These are phyloP conservation scores for Onthophagus sagittarius DNA, from an alignment of 2,888 invertebrate genomes.

Conservation along the genomic window DNA sequence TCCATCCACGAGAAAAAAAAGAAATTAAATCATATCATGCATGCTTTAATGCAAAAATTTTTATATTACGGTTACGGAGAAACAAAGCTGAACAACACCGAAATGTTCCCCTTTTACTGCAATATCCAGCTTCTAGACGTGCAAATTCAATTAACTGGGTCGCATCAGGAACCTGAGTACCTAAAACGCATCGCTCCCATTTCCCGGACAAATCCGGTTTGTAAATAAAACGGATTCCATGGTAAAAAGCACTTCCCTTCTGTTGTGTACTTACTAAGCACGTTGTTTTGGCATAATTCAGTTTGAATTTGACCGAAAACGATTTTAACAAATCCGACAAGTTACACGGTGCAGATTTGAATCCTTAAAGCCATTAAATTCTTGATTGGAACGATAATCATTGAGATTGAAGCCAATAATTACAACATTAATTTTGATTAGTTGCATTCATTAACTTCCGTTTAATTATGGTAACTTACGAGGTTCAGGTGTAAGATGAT, in stretches of 20 bases:
- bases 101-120: no score
- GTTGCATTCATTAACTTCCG: not conserved
- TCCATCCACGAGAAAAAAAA: not conserved
- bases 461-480: no score
- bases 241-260: not conserved
- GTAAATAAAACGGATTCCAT: not conserved
- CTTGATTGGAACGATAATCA: not conserved
- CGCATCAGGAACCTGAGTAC: not conserved
- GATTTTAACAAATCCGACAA: no score
- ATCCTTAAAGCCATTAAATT: not conserved
- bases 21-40: not conserved
- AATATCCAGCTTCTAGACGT: not conserved
- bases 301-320: no score
- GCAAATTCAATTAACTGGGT: not conserved
- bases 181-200: not conserved
- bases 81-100: no score
- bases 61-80: no score
- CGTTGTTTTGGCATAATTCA: not conserved
- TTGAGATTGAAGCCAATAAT: not conserved
- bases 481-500: no score
- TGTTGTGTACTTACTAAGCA: not conserved
- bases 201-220: not conserved
- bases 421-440: not conserved
- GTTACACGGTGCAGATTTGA: no score
- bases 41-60: no score